Conservation (phyloP, 2,888 invertebrate genomes). For the Cyaniris semiargus region DNA sequence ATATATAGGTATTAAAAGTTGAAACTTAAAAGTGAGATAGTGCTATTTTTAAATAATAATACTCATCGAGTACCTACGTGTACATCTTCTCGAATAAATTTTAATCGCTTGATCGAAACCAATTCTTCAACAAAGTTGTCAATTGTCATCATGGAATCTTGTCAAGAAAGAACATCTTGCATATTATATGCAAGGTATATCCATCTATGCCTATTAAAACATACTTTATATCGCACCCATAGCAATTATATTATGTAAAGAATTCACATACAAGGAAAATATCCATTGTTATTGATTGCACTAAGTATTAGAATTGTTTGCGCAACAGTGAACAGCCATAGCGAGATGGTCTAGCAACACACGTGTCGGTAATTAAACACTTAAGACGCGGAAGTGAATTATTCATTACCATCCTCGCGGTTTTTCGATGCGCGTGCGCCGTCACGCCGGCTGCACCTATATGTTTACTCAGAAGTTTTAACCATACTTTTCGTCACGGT, state of each 20-base stretch:
- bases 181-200: not conserved
- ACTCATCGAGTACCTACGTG: not conserved
- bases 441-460: conserved; percentile 61
- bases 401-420: conserved; percentile 73
- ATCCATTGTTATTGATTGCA: not conserved
- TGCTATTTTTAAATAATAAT: not conserved
- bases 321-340: conserved; percentile 1
- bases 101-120: not conserved
- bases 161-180: not conserved
- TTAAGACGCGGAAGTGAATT: conserved; percentile 65
- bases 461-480: conserved; percentile 46
- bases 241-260: conserved; percentile 13
- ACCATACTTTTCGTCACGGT: conserved; percentile 49
- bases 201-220: not conserved
- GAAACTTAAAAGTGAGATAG: not conserved
- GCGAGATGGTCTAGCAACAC: conserved; percentile 47
- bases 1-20: not conserved
- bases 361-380: conserved; percentile 55
- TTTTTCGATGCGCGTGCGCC: conserved; percentile 63
- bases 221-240: not conserved
- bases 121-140: not conserved
- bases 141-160: not conserved
- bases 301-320: conserved; percentile 6
- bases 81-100: not conserved
- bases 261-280: not conserved